Evolutionary conservation across 2,888 invertebrate species (phyloP), one percentile per base, ranked within the genome.

Genomic region (Ochlodes sylvanus): DNA sequence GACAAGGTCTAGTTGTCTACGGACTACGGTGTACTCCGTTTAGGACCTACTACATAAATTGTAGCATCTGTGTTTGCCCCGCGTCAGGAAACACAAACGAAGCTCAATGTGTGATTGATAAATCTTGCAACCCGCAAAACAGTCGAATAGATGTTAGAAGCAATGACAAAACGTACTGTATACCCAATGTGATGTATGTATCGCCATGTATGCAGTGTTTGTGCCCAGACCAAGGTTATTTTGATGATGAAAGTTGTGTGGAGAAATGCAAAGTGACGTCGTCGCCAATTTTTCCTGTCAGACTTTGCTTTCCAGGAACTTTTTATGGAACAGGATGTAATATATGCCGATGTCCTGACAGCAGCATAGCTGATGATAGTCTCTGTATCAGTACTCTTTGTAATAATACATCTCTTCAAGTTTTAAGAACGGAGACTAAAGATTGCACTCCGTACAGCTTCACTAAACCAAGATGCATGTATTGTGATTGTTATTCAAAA

Each of bases 121-220:
- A 79, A 0, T 88, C 89, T 0, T 92, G 92, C 58, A 57, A 56
- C 38, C 1, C 58, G 0, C 42, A 42, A 27, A 44, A 19, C 9
- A n/a, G n/a, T 44, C 21, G 7, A 9, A 44, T 41, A 15, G 15
- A 27, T 15, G 4, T 56, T 56, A 17, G 4, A 19, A 27, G 66
- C 12, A 69, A 77, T 0, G 75, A 77, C n/a, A 76, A 79, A 14
- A 82, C 81, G 15, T 83, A 80, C 5, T 92, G 92, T 61, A 84
- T 92, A 67, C 90, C 92, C 1, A 89, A 88, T 65, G 89, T 90
- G 0, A 87, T 89, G 82, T 91, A 92, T 60, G 69, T 91, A 21
- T 91, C 89, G 50, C 82, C 81, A 1, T 92, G 92, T 62, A 75
- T 89, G 0, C 87, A 88, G 65, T 92, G 92, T 71, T 68, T 86